phyloP scores from a whole-genome alignment of 2,888 invertebrate genomes.

The Aphodius granarius region DNA sequence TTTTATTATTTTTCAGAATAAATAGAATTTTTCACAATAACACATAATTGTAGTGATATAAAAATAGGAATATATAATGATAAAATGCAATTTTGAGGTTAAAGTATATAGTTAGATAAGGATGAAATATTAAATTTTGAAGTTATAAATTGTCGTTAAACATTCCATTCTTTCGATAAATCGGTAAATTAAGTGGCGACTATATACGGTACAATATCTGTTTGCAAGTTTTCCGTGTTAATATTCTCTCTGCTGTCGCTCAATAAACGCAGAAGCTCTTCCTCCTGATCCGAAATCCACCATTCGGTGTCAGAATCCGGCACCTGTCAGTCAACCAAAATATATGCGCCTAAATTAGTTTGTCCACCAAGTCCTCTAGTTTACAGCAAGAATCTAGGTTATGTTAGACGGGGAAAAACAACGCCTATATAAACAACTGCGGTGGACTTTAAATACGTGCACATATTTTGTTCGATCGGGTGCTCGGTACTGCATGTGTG shows the following conservation, averaged over 20 bases:
- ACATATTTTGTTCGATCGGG: slow-evolving; percentile 31
- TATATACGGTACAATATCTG: slow-evolving; percentile 52
- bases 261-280: slow-evolving; percentile 72
- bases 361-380: slow-evolving; percentile 26
- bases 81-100: neutral
- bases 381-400: slow-evolving; percentile 16
- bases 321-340: slow-evolving; percentile 54
- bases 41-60: neutral
- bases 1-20: neutral
- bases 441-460: slow-evolving; percentile 57
- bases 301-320: slow-evolving; percentile 73
- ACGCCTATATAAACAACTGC: slow-evolving; percentile 23
- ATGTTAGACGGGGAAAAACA: slow-evolving; percentile 1
- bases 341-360: slow-evolving; percentile 21
- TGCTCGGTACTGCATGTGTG: slow-evolving; percentile 35
- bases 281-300: slow-evolving; percentile 79
- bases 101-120: slow-evolving; percentile 8
- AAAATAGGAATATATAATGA: neutral
- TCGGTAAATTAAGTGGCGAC: slow-evolving; percentile 36
- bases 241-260: slow-evolving; percentile 70
- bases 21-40: neutral
- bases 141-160: slow-evolving; percentile 4
- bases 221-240: slow-evolving; percentile 53
- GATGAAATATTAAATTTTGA: slow-evolving; percentile 8
- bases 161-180: slow-evolving; percentile 11